Base-by-base conservation (phyloP, 2,113 vertebrate genomes). In the Chloropsis hardwickii region DNA sequence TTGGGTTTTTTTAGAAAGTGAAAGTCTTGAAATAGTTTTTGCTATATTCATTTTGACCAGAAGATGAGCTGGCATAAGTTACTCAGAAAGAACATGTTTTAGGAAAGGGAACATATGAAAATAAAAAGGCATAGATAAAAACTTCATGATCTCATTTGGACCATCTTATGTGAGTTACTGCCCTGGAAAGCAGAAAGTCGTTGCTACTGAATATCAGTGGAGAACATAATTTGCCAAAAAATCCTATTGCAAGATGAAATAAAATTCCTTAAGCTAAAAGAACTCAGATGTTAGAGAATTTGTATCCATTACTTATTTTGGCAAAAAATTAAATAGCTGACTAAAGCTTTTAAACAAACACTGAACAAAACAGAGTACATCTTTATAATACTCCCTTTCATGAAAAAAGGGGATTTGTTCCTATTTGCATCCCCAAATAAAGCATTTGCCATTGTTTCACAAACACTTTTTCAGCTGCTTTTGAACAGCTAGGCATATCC, bases 91-190 rank as follows among this genome's bases (percentile, higher is more conserved):
- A 95, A 66, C 3, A 44, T 24, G 45, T 61, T 95, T 87, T 81
- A 70, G 48, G 44, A 93, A 91, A 93, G 28, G 53, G 10, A 97
- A 85, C 77, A 81, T 95, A 53, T 45, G 39, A 69, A 50, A 58
- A 67, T 37, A 61, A 93, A 66, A 74, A 88, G 31, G 20, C 2
- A 31, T 28, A 45, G 62, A 94, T 71, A 66, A 87, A 96, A 91
- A 56, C 11, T 87, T 95, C 31, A 47, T 94, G 1, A 67, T 92
- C 72, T 95, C 51, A 84, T 91, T 94, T 94, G 77, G 44, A 78
- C 14, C 14, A 60, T 81, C 51, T 67, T 84, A 48, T 29, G 19
- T 89, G 56, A 92, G 37, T 94, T 91, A 91, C 27, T 88, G 42
- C 51, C 44, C 56, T 71, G 69, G 77, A 95, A 91, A 94, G 35